Percentiles rank a stretch among this genome's conserved stretches.
These are phyloP conservation scores for Chaetodon trifasciatus DNA, from an alignment of 2,797 vertebrate genomes.

Conservation along the genomic window DNA sequence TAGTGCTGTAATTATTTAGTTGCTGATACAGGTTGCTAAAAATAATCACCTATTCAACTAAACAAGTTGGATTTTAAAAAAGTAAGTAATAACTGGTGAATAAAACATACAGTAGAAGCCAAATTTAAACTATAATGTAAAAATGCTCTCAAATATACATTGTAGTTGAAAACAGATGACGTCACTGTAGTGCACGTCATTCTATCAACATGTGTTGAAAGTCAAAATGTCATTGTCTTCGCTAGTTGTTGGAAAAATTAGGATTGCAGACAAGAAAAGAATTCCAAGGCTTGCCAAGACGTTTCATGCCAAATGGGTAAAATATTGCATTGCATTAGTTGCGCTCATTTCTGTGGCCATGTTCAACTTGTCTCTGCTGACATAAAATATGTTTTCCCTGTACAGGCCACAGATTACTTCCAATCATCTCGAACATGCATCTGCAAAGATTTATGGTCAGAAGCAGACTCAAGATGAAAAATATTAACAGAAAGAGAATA, in stretches of 20 bases:
- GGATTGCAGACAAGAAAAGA: not conserved
- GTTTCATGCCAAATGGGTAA: not conserved
- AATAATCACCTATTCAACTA: not conserved
- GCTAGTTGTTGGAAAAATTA: too few species aligned
- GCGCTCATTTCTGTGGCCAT: not conserved
- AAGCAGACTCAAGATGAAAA: constrained; percentile 9
- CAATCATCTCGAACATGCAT: constrained; percentile 14
- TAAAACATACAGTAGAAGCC: not conserved
- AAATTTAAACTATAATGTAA: not conserved
- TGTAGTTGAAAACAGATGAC: too few species aligned
- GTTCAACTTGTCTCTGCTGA: constrained; percentile 14
- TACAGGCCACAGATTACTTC: constrained; percentile 15
- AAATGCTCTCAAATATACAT: not conserved
- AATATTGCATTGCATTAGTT: not conserved
- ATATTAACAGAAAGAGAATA: constrained; percentile 26
- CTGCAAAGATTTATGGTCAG: constrained; percentile 12
- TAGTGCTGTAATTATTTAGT: not conserved
- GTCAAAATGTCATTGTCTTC: not conserved
- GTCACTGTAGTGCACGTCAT: not conserved
- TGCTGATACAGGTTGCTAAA: not conserved
- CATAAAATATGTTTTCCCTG: constrained; percentile 12
- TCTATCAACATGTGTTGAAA: not conserved
- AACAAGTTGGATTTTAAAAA: not conserved
- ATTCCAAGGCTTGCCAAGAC: not conserved
- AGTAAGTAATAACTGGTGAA: too few species aligned